Evolutionary conservation across 2,888 invertebrate species (phyloP).

Genomic region (Trilocha varians): DNA sequence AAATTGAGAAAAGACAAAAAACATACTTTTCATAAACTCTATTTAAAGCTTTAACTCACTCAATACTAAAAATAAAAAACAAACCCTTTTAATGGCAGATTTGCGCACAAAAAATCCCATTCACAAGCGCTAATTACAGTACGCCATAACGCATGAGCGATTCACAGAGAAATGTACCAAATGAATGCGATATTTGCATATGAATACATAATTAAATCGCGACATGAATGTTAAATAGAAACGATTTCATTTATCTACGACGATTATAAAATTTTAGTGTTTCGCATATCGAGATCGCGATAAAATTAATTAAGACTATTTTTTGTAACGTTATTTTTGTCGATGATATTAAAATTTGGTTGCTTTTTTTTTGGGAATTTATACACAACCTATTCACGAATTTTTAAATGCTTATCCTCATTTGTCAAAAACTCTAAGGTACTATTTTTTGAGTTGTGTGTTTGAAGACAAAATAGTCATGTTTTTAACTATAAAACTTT

Average conservation of each 20-base stretch:
- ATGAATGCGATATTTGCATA: conserved; percentile 48
- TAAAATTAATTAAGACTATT: not conserved
- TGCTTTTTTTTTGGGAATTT: no score
- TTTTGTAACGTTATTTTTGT: not conserved
- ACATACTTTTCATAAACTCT: no score
- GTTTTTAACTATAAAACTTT: no score
- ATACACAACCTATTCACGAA: no score
- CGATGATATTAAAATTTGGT: no score
- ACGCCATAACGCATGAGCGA: conserved; percentile 53
- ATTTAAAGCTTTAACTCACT: no score
- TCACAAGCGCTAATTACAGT: conserved; percentile 61
- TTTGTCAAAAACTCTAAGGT: no score
- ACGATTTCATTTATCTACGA: conserved; percentile 18
- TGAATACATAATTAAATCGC: conserved; percentile 70
- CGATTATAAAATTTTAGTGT: not conserved
- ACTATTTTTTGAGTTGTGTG: no score
- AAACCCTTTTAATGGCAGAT: conserved; percentile 2
- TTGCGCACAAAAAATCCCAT: conserved; percentile 39
- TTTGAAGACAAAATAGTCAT: no score
- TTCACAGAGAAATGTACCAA: conserved; percentile 40
- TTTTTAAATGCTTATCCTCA: no score
- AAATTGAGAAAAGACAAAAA: no score
- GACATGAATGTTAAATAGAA: conserved; percentile 53
- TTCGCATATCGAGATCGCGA: not conserved
- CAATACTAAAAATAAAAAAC: not conserved